Conservation (phyloP, 1,140 invertebrate genomes). For the Magallana ariakensis region DNA sequence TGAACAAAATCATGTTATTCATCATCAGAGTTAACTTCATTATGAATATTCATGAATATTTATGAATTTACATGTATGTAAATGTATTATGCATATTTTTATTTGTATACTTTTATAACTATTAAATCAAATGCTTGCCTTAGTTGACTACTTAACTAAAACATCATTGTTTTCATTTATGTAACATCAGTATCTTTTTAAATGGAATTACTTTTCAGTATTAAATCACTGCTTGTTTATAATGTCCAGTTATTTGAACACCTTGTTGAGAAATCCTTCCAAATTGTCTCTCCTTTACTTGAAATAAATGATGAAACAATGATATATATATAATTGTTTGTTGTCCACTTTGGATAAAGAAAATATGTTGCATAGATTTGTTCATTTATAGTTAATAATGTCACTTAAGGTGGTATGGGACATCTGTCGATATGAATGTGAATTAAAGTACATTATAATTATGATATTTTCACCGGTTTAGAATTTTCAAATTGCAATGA, state of each 20-base stretch:
- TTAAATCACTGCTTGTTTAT: neutral
- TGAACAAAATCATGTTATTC: neutral
- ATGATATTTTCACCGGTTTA: no score
- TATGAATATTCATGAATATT: slow-evolving; percentile 6
- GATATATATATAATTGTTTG: no score
- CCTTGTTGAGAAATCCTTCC: neutral
- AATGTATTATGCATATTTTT: neutral
- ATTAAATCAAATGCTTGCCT: neutral
- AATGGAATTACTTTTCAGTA: neutral
- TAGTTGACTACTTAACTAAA: neutral
- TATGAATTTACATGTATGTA: slow-evolving; percentile 1
- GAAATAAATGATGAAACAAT: slow-evolving; percentile 30
- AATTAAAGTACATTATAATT: no score
- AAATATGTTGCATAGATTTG: no score
- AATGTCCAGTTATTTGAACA: neutral
- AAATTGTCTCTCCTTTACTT: slow-evolving; percentile 27
- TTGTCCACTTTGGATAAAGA: no score
- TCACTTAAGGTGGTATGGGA: no score
- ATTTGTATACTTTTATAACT: slow-evolving; percentile 31
- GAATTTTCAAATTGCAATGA: no score
- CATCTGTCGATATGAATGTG: no score
- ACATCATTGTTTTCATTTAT: slow-evolving; percentile 28
- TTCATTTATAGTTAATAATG: no score
- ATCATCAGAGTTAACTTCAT: neutral
- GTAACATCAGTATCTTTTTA: neutral